A percentile compares a stretch with the other conserved stretches of the same genome.
These are phyloP conservation scores for Sepiola atlantica DNA, from an alignment of 2,888 invertebrate genomes.

Conservation along the genomic window DNA sequence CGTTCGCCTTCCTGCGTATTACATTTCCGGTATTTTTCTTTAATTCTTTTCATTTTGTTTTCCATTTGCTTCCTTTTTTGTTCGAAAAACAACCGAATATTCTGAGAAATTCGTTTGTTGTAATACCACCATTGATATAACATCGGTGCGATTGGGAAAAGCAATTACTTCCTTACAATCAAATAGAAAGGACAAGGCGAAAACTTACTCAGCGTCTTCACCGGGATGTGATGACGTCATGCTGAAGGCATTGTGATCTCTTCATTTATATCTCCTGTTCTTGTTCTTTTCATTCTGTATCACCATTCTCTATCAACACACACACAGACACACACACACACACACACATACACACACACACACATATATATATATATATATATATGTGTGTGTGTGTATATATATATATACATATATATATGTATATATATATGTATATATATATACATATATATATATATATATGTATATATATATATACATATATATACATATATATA, in stretches of 20 bases:
- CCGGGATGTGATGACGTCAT: background rate
- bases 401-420: too few relatives aligned
- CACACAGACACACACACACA: too few relatives aligned
- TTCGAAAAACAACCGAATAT: background rate
- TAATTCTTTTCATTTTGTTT: background rate
- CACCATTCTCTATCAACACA: too few relatives aligned
- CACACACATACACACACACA: too few relatives aligned
- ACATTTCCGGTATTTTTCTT: background rate
- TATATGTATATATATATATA: too few relatives aligned
- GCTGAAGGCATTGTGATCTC: background rate
- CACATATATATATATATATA: too few relatives aligned
- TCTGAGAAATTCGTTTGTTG: background rate
- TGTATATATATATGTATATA: too few relatives aligned
- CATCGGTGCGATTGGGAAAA: background rate
- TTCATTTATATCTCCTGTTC: background rate
- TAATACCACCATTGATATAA: background rate
- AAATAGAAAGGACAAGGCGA: background rate
- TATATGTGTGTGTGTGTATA: too few relatives aligned
- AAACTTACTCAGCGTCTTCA: background rate
- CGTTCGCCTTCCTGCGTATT: background rate
- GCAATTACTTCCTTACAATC: constrained; percentile 32
- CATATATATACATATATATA: too few relatives aligned
- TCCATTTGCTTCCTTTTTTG: background rate
- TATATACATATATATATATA: too few relatives aligned
- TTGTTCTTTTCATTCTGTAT: background rate